A percentile compares a stretch with the other conserved stretches of the same genome.
phyloP scores from a whole-genome alignment of 2,797 vertebrate genomes.

The Sardinella longiceps region DNA sequence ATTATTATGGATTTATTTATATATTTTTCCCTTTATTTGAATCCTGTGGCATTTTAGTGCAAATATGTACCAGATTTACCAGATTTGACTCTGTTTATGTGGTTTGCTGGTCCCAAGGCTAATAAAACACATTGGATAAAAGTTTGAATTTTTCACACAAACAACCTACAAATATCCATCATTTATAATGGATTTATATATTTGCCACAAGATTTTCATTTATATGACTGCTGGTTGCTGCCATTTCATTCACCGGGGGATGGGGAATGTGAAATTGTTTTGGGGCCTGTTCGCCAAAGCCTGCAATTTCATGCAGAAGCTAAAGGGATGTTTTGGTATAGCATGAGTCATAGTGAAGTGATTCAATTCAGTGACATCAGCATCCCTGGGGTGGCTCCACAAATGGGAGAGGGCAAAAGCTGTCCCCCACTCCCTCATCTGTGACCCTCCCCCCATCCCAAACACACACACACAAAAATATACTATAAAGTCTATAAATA shows the following conservation, averaged over 20 bases:
- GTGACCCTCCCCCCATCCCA: neutral
- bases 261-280: neutral
- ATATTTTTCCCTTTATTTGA: neutral
- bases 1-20: neutral
- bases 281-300: neutral
- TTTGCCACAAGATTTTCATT: neutral
- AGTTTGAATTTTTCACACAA: neutral
- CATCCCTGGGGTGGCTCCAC: neutral
- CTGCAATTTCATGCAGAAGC: neutral
- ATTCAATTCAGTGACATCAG: constrained; percentile 3
- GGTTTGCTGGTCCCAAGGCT: neutral
- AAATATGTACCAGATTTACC: neutral
- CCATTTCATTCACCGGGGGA: constrained; percentile 1
- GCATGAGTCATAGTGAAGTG: constrained; percentile 22
- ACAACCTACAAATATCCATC: neutral
- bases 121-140: neutral
- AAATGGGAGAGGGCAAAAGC: neutral
- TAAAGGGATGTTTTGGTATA: neutral
- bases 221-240: neutral
- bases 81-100: neutral
- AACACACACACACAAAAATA: neutral
- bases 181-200: neutral
- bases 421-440: neutral
- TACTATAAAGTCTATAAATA: neutral
- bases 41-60: neutral